These are phyloP conservation scores for Blennius ocellaris DNA, from an alignment of 2,113 vertebrate species.

Conservation along the genomic window DNA sequence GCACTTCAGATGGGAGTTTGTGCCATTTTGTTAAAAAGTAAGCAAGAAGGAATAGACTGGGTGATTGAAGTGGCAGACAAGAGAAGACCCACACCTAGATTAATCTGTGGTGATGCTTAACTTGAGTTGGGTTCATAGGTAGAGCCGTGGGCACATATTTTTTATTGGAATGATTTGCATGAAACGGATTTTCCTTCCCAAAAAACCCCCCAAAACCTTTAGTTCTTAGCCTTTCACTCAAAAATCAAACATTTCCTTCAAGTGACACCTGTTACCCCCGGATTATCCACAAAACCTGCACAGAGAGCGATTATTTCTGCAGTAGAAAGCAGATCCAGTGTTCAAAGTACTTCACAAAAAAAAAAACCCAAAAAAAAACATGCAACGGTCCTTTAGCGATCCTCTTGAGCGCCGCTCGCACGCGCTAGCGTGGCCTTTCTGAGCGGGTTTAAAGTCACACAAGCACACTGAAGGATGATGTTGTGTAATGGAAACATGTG, in stretches of 20 bases:
- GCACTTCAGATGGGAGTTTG: too few relatives aligned
- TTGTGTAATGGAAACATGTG: slow-evolving; percentile 24
- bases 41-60: neutral
- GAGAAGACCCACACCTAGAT: too few relatives aligned
- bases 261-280: neutral
- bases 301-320: neutral
- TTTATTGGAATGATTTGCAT: neutral
- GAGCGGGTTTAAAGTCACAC: slow-evolving; percentile 7
- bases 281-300: neutral
- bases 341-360: too few relatives aligned
- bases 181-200: neutral
- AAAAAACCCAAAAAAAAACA: neutral
- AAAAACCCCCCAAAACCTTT: too few relatives aligned
- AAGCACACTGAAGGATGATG: neutral
- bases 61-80: too few relatives aligned
- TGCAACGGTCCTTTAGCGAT: neutral
- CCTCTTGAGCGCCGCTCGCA: neutral
- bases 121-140: neutral
- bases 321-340: neutral
- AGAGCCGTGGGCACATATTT: too few relatives aligned
- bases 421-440: neutral
- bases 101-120: neutral
- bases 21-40: too few relatives aligned
- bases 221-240: too few relatives aligned
- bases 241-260: neutral